Percentiles rank a stretch among this genome's conserved stretches.
These are phyloP conservation scores for Lynx canadensis DNA, from an alignment of 2,113 vertebrate species.

Conservation along the genomic window DNA sequence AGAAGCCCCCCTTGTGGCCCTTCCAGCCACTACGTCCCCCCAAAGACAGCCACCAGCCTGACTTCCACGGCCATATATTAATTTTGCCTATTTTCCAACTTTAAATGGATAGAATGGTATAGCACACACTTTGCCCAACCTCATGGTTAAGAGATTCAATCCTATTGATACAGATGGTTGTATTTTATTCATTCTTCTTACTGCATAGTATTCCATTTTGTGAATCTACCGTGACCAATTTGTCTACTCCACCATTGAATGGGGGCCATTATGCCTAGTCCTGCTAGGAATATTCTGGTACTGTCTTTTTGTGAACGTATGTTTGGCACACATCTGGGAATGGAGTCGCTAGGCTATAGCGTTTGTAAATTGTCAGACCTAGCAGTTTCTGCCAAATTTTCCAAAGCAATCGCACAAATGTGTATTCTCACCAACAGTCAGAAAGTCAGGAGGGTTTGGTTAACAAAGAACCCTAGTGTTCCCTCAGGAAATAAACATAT, in stretches of 20 bases:
- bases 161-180: rapidly evolving
- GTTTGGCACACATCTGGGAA: not conserved
- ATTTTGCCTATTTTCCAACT: too few species aligned
- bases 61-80: not conserved
- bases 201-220: not conserved
- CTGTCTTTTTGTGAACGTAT: not conserved
- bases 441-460: not conserved
- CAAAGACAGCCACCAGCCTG: not conserved
- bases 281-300: too few species aligned
- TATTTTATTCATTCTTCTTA: rapidly evolving
- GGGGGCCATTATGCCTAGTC: rapidly evolving
- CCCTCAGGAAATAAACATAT: not conserved
- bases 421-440: not conserved
- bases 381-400: not conserved
- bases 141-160: not conserved
- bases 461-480: not conserved
- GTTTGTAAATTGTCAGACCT: not conserved
- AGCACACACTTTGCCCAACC: not conserved
- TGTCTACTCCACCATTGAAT: not conserved
- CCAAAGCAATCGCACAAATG: not conserved
- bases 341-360: not conserved
- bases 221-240: not conserved
- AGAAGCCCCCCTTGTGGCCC: not conserved
- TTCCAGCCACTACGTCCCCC: not conserved
- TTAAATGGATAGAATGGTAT: too few species aligned